Evolutionary conservation across 2,888 invertebrate species (phyloP).

Genomic region (Phyto melanocephala): DNA sequence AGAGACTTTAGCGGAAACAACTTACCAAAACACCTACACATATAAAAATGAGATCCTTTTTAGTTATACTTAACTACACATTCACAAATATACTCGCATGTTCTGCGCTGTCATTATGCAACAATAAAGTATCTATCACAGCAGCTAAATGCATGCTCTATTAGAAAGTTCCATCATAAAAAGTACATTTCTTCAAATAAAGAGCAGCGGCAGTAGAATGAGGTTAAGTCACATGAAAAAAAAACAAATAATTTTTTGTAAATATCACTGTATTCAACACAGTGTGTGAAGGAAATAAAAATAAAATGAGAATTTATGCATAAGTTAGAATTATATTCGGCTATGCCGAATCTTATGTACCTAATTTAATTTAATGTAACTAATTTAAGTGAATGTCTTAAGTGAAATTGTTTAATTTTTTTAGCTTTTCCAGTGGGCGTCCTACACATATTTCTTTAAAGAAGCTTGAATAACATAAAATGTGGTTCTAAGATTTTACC

Average conservation of each 20-base stretch:
- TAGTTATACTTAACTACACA: not conserved
- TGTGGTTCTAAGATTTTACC: no score
- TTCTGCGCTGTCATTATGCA: slow-evolving; percentile 14
- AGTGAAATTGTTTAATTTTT: no score
- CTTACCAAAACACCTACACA: slow-evolving; percentile 23
- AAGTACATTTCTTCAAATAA: slow-evolving; percentile 18
- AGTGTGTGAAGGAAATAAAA: slow-evolving; percentile 58
- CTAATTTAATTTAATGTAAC: no score
- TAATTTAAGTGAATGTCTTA: no score
- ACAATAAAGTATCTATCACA: slow-evolving; percentile 1
- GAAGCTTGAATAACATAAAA: no score
- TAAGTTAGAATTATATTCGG: no score
- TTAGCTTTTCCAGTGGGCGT: no score
- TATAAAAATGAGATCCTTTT: not conserved
- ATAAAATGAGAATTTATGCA: not conserved
- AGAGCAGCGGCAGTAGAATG: slow-evolving; percentile 24
- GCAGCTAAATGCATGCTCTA: not conserved
- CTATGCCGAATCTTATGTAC: no score
- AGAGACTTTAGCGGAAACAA: slow-evolving; percentile 26
- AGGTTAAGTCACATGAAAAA: slow-evolving; percentile 39
- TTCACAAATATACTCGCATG: not conserved
- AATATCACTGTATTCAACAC: slow-evolving; percentile 24
- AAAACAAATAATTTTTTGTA: not conserved
- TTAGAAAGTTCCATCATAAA: not conserved
- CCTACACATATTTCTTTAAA: no score